phyloP scores from a whole-genome alignment of 1,140 invertebrate species.

The Musca vetustissima region DNA sequence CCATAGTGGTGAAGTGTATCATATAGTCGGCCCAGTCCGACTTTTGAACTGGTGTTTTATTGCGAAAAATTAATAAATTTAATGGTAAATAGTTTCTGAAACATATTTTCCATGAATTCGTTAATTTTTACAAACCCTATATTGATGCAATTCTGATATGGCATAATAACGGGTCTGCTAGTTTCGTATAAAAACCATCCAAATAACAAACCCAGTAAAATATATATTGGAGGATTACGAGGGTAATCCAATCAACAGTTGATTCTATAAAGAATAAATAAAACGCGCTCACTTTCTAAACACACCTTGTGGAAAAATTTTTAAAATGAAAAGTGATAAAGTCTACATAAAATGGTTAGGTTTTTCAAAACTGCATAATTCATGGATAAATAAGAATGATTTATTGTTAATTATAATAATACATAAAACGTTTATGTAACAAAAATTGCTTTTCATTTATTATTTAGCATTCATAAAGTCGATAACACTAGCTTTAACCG shows the following conservation, averaged over 20 bases:
- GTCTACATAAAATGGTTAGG: slow-evolving; percentile 52
- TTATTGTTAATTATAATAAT: too few relatives aligned
- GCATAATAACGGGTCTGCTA: too few relatives aligned
- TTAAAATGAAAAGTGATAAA: slow-evolving; percentile 39
- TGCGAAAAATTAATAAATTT: too few relatives aligned
- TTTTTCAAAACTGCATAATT: slow-evolving; percentile 40
- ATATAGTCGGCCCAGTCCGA: too few relatives aligned
- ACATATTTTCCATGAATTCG: too few relatives aligned
- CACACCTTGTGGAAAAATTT: slow-evolving; percentile 49
- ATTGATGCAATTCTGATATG: too few relatives aligned
- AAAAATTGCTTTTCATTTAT: too few relatives aligned
- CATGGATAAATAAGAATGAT: slow-evolving; percentile 39
- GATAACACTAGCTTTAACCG: slow-evolving; percentile 35
- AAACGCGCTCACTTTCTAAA: slow-evolving; percentile 43
- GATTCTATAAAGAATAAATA: slow-evolving; percentile 52
- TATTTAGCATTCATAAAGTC: slow-evolving; percentile 23
- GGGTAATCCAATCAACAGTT: slow-evolving; percentile 40
- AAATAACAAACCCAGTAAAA: slow-evolving; percentile 42
- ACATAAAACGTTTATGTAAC: too few relatives aligned
- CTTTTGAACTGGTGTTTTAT: too few relatives aligned
- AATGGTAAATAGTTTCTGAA: too few relatives aligned
- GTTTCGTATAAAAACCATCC: slow-evolving; percentile 46
- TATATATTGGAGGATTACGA: slow-evolving; percentile 45
- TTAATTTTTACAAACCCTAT: too few relatives aligned
- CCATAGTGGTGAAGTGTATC: too few relatives aligned